A percentile compares a stretch with the other conserved stretches of the same genome.
Evolutionary conservation across 2,888 invertebrate genomes (phyloP).

Genomic region (Watsonalla binaria): DNA sequence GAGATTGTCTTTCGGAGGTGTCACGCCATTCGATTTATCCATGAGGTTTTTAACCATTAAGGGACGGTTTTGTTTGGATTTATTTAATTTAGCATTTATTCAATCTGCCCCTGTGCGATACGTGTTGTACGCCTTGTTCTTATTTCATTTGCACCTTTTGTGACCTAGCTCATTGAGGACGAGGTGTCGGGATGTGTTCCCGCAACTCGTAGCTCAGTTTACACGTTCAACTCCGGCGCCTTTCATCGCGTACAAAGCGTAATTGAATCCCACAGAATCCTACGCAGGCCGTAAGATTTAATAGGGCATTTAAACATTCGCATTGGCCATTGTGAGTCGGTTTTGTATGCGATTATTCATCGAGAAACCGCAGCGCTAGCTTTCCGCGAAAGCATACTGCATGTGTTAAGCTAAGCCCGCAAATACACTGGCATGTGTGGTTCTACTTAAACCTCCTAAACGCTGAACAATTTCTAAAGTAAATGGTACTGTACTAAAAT

Average conservation of each 20-base stretch:
- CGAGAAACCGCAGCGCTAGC: slow-evolving; percentile 62
- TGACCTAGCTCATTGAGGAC: slow-evolving; percentile 73
- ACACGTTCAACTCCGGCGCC: slow-evolving; percentile 70
- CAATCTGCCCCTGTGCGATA: slow-evolving; percentile 71
- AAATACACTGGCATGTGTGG: slow-evolving; percentile 47
- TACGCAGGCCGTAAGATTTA: slow-evolving; percentile 76
- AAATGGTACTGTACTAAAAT: slow-evolving; percentile 14
- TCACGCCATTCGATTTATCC: slow-evolving; percentile 63
- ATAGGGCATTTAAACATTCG: slow-evolving; percentile 79
- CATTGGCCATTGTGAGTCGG: slow-evolving; percentile 75
- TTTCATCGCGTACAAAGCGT: slow-evolving; percentile 77
- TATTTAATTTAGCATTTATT: slow-evolving; percentile 79
- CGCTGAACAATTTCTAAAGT: slow-evolving; percentile 27
- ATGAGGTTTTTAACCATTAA: slow-evolving; percentile 69
- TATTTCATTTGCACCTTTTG: slow-evolving; percentile 74
- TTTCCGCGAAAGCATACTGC: slow-evolving; percentile 59
- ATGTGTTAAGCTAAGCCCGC: slow-evolving; percentile 55
- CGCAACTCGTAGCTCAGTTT: slow-evolving; percentile 67
- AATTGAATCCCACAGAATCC: slow-evolving; percentile 78
- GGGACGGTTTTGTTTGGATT: slow-evolving; percentile 73
- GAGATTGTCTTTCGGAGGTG: slow-evolving; percentile 38
- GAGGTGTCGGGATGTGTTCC: slow-evolving; percentile 77
- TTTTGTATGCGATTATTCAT: slow-evolving; percentile 76
- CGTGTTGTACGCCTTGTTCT: slow-evolving; percentile 58
- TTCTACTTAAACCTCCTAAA: slow-evolving; percentile 40